Evolutionary conservation across 2,888 invertebrate species (phyloP), one percentile per base, ranked within the genome.

Genomic region (Smittia aterrima): DNA sequence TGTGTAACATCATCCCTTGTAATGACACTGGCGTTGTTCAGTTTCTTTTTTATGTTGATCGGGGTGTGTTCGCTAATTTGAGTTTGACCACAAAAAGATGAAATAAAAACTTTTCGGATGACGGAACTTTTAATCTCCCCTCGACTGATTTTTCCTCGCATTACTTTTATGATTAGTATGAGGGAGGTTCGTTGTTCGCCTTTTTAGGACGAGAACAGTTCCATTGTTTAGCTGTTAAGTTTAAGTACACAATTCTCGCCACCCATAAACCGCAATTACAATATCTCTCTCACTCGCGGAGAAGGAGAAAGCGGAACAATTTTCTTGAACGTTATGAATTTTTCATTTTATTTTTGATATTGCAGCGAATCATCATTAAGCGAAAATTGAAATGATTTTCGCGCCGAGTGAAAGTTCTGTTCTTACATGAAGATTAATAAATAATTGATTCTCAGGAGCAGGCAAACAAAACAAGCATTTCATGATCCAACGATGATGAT

Each of bases 1-100:
- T 66, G 74, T 47, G 74, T 54, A 74, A 74, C 64, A 53, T 74
- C 64, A 72, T 72, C 74, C 74, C 74, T 27, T 74, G 25, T 54
- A 27, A 74, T 66, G 62, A 64, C 27, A 64, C 64, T 64, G 64
- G 64, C 64, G 64, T 64, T 64, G 64, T 64, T 64, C 64, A 64
- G 1, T 20, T 58, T 58, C 18, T 16, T 7, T 58, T 58, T 20
- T 22, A 11, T 58, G 18, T n/a, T n/a, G n/a, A 38, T 38, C 11
- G 6, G n/a, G n/a, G n/a, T n/a, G n/a, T n/a, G n/a, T n/a, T n/a
- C n/a, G n/a, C n/a, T n/a, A n/a, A n/a, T n/a, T n/a, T n/a, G n/a
- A n/a, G n/a, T n/a, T n/a, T n/a, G n/a, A n/a, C n/a, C n/a, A n/a
- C n/a, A n/a, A n/a, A n/a, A 32, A 32, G 32, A 6, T 32, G 32